Evolutionary conservation across 2,113 vertebrate species (phyloP), one percentile per base, ranked within the genome.

Genomic region (Naja naja): DNA sequence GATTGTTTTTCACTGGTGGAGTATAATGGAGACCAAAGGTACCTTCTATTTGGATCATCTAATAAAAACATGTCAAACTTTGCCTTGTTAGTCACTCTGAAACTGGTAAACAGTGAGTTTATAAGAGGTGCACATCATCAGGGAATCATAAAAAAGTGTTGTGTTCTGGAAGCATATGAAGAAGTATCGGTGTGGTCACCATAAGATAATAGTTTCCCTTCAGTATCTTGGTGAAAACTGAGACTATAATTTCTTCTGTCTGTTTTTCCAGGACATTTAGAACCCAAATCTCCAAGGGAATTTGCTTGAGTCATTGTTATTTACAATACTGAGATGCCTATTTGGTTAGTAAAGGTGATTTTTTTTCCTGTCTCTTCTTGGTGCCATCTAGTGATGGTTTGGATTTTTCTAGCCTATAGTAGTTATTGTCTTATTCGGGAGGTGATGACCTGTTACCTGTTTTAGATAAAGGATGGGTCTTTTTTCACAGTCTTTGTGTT

Each of bases 51-150:
- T 90, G 91, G 93, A 94, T 91, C 94, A 93, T 93, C 85, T 97
- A 86, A 64, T 94, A 91, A 93, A 94, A 95, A 95, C 47, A 86
- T 93, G 91, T 91, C 95, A 95, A 94, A 90, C 85, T 95, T 93
- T 93, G 69, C 91, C 95, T 94, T 93, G 91, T 95, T 89, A 69
- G 69, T 93, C 8, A 58, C 95, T 85, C 93, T 85, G 52, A 96
- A 96, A 97, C 96, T 95, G 94, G 94, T 93, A 94, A 95, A 93
- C 91, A 95, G 45, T 94, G 95, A 88, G 90, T 90, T 95, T 95
- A 93, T 93, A 95, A 96, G 96, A 98, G 96, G 95, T 98, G 98
- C 97, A 96, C 96, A 97, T 96, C 94, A 90, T 97, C 97, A 98
- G 97, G 97, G 92, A 95, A 97, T 93, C 95, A 96, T 23, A 94